Evolutionary conservation across 2,888 invertebrate species (phyloP), one percentile per base, ranked within the genome.

Genomic region (Zootermopsis nevadensis): DNA sequence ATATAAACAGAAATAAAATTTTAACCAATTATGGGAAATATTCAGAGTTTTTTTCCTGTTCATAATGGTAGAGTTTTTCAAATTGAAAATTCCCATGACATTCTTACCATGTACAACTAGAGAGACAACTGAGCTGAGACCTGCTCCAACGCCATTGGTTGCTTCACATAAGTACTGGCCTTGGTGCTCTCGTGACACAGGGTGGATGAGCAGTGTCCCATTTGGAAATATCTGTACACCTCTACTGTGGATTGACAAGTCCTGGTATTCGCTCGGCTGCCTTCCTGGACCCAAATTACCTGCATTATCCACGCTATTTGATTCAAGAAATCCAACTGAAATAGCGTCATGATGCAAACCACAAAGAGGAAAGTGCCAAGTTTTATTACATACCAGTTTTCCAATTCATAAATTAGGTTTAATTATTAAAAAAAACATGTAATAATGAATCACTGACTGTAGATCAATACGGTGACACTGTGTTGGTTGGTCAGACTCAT

Each of bases 101-200:
- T 66, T 2, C 88, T 87, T 85, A 89, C 89, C 88, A 85, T 88
- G 88, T 31, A 89, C 88, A 84, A 87, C 87, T 81, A 89, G 86
- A 42, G 85, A 87, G 42, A 91, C 88, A 66, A 90, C 89, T 85
- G 90, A 89, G 19, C 33, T 31, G 81, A 90, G 88, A 3, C 89
- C 89, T 31, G 89, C 88, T 19, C 90, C 90, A n/a, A 90, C 88
- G 10, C 88, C 88, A 85, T 91, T 90, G 80, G 88, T 88, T 22
- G 90, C 89, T 82, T 90, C 89, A 86, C 91, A 91, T 66, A 90
- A 86, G 85, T 89, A 91, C 84, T 88, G 87, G 0, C 90, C 90
- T 82, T 87, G 87, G 82, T 88, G 87, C 48, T 85, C 85, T 81
- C 86, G 87, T 77, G 86, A 84, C 27, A 87, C 85, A 69, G 85